Evolutionary conservation across 2,797 vertebrate species (phyloP).

Genomic region (Margarornis squamiger): DNA sequence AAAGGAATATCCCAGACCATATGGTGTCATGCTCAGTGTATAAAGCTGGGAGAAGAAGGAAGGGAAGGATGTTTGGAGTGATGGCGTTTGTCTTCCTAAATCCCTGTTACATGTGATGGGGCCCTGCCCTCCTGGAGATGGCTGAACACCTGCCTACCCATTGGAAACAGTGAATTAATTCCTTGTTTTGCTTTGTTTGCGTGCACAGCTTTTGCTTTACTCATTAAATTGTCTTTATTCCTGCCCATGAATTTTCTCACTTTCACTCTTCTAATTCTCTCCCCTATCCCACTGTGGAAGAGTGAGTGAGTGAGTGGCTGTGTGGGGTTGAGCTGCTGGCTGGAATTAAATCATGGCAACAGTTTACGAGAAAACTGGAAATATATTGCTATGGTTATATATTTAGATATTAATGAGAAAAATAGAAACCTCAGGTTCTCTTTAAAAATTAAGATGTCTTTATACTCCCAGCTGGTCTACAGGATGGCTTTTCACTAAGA

Average conservation of each 20-base stretch:
- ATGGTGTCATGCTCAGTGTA: background rate
- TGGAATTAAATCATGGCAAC: background rate
- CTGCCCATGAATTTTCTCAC: background rate
- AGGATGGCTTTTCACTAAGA: background rate
- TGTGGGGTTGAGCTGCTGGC: fast-evolving
- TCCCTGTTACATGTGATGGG: fast-evolving
- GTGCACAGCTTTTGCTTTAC: background rate
- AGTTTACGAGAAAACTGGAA: background rate
- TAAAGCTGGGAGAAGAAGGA: background rate
- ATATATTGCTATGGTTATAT: background rate
- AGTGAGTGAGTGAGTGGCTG: background rate
- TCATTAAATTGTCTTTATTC: background rate
- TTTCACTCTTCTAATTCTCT: background rate
- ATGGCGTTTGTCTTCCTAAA: background rate
- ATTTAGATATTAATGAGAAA: background rate
- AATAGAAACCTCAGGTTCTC: background rate
- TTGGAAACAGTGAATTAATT: background rate
- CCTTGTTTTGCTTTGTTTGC: background rate
- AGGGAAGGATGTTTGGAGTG: background rate
- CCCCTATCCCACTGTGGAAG: background rate
- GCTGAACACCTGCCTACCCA: background rate
- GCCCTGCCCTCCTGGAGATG: background rate
- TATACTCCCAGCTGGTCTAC: background rate
- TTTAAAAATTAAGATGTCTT: background rate
- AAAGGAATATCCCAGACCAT: background rate